Percentiles rank a stretch among this genome's conserved stretches.
Evolutionary conservation across 2,888 invertebrate genomes (phyloP).

Genomic region (Meteorus cinctellus): DNA sequence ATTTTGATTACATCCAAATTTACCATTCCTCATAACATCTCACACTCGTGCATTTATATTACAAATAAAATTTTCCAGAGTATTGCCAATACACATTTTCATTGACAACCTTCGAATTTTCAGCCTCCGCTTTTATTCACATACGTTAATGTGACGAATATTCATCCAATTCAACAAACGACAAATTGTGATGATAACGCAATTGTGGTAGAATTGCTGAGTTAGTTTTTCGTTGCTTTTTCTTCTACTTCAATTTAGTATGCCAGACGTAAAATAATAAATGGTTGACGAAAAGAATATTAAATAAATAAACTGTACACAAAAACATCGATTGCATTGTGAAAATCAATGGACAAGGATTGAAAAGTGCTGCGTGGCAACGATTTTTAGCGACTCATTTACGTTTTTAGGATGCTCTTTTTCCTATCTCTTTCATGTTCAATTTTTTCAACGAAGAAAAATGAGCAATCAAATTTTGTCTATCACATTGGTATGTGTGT

Average conservation of each 20-base stretch:
- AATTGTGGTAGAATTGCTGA: background rate
- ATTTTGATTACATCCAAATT: background rate
- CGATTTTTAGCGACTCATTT: background rate
- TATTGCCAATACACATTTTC: background rate
- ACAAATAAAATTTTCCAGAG: background rate
- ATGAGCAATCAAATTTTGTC: constrained; percentile 38
- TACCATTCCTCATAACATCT: background rate
- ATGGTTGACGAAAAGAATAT: background rate
- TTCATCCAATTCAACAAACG: background rate
- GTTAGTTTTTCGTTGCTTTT: background rate
- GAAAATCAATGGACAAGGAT: constrained; percentile 38
- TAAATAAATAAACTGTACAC: constrained; percentile 51
- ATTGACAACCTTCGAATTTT: background rate
- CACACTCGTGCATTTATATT: background rate
- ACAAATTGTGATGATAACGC: background rate
- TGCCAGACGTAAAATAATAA: background rate
- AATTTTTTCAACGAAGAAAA: constrained; percentile 38
- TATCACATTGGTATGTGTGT: constrained; percentile 51
- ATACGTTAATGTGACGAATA: background rate
- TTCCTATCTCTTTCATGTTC: background rate
- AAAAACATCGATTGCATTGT: constrained; percentile 32
- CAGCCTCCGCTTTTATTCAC: background rate
- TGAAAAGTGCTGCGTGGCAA: constrained; percentile 18
- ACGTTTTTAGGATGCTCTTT: background rate
- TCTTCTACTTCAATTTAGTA: background rate